Percentiles rank a stretch among this genome's conserved stretches.
phyloP scores from a whole-genome alignment of 1,140 invertebrate genomes.

The Vanessa atalanta region DNA sequence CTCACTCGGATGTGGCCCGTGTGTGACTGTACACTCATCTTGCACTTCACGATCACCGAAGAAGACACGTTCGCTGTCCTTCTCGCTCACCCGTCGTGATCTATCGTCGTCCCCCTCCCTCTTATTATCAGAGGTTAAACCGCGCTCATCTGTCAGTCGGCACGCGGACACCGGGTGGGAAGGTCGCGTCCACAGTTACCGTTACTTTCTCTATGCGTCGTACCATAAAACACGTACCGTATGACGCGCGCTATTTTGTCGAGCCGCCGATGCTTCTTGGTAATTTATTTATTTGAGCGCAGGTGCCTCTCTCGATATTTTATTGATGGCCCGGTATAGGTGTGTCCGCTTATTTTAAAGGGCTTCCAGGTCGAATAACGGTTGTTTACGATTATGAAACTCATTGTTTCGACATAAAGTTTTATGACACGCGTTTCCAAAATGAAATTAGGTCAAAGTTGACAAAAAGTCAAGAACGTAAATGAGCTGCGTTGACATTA shows the following conservation, averaged over 20 bases:
- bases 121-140: conserved; percentile 78
- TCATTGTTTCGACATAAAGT: conserved; percentile 35
- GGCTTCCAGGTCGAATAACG: conserved; percentile 42
- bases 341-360: conserved; percentile 36
- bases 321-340: conserved; percentile 41
- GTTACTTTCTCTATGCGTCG: conserved; percentile 71
- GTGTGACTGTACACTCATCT: conserved; percentile 79
- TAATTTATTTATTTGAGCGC: conserved; percentile 63
- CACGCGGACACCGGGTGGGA: conserved; percentile 70
- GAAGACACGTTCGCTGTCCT: conserved; percentile 69
- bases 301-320: conserved; percentile 55
- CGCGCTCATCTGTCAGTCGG: conserved; percentile 76
- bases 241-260: conserved; percentile 62
- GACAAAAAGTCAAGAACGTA: conserved; percentile 43
- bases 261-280: conserved; percentile 46
- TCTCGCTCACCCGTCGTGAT: conserved; percentile 44
- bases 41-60: conserved; percentile 78
- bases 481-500: conserved; percentile 40
- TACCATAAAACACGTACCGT: conserved; percentile 68
- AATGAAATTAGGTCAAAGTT: conserved; percentile 58
- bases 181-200: conserved; percentile 65
- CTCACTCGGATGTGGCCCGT: conserved; percentile 75
- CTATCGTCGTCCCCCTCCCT: conserved; percentile 61
- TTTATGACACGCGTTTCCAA: conserved; percentile 26
- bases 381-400: conserved; percentile 34